A percentile compares a stretch with the other conserved stretches of the same genome.
Conservation (phyloP, 2,113 vertebrate genomes). For the Aptenodytes patagonicus region DNA sequence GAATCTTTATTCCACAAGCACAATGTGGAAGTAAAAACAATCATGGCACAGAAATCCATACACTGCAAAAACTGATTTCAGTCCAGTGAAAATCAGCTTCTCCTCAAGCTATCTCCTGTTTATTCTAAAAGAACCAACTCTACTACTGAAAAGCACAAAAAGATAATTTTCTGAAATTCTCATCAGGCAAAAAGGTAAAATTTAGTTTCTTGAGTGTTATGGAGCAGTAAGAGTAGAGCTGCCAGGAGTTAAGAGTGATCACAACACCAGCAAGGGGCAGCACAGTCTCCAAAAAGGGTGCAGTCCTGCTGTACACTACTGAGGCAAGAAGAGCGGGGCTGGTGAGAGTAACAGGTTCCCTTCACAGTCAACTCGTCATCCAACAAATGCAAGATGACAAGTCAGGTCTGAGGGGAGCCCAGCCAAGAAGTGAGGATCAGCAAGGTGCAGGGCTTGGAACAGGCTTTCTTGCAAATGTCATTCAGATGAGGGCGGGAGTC, state of each 20-base stretch:
- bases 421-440: neutral
- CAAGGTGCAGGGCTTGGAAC: neutral
- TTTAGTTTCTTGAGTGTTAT: neutral
- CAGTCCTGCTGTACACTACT: neutral
- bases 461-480: neutral
- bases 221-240: neutral
- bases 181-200: neutral
- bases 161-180: neutral
- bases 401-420: neutral
- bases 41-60: neutral
- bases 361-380: neutral
- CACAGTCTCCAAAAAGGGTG: neutral
- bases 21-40: neutral
- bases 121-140: neutral
- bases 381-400: neutral
- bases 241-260: neutral
- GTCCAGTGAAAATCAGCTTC: neutral
- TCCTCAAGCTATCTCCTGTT: neutral
- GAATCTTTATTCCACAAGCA: neutral
- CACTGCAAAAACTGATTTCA: neutral
- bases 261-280: neutral
- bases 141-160: neutral
- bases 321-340: neutral
- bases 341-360: neutral
- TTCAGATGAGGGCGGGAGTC: neutral